Conservation (phyloP, 2,113 vertebrate genomes). For the Gracilinanus agilis region DNA sequence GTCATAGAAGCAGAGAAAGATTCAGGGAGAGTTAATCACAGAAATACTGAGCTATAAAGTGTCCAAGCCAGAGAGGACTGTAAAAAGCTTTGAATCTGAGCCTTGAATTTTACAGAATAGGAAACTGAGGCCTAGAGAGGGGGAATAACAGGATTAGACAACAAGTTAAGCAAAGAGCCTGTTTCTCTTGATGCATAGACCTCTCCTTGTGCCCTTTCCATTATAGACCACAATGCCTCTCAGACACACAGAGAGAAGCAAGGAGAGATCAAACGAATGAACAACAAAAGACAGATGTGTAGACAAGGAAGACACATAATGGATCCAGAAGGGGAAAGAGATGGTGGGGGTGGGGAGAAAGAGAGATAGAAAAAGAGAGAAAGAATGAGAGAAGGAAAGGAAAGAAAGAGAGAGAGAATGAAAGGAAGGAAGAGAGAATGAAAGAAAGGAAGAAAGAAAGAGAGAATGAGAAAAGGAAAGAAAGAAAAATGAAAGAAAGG, state of each 20-base stretch:
- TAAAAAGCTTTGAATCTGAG: neutral
- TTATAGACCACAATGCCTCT: neutral
- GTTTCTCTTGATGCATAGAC: neutral
- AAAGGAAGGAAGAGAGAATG: constrained; percentile 20
- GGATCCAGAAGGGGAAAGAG: neutral
- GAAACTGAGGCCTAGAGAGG: neutral
- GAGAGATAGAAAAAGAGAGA: neutral
- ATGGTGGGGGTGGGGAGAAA: neutral
- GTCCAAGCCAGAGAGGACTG: neutral
- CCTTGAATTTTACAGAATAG: neutral
- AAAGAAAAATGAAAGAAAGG: too few relatives aligned
- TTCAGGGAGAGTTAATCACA: constrained; percentile 13
- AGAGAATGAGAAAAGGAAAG: too few relatives aligned
- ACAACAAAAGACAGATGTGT: neutral
- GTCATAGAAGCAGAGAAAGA: neutral
- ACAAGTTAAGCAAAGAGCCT: neutral
- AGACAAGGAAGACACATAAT: neutral
- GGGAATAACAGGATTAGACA: constrained; percentile 8
- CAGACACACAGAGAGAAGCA: neutral
- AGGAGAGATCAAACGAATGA: neutral
- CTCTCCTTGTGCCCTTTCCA: neutral
- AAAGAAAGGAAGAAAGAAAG: neutral
- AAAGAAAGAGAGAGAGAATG: neutral
- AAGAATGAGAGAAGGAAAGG: constrained; percentile 5
- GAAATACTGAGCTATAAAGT: constrained; percentile 4